A percentile compares a stretch with the other conserved stretches of the same genome.
Evolutionary conservation across 2,797 vertebrate genomes (phyloP).

Genomic region (Enteromius anoplus): DNA sequence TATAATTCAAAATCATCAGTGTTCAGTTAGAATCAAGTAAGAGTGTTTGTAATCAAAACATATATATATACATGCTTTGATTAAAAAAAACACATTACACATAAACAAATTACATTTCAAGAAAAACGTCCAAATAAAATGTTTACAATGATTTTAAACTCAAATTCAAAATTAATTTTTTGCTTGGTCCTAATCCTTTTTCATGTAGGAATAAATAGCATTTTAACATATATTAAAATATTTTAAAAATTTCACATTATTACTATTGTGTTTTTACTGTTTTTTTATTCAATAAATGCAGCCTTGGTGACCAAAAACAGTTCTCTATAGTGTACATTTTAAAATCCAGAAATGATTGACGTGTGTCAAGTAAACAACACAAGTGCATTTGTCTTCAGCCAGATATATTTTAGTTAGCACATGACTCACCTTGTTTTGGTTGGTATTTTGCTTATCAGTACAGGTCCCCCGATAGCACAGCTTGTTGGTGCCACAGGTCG

Average conservation of each 20-base stretch:
- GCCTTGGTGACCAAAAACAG: not conserved
- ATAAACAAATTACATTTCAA: too few species aligned
- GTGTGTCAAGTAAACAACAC: not conserved
- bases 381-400: not conserved
- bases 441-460: slow-evolving; percentile 77
- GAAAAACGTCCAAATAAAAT: too few species aligned
- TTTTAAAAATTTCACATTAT: not conserved
- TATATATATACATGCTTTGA: too few species aligned
- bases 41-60: too few species aligned
- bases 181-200: not conserved
- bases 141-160: not conserved
- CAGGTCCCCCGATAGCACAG: slow-evolving; percentile 89
- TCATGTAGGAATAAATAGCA: not conserved
- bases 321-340: not conserved
- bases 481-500: slow-evolving; percentile 84
- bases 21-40: too few species aligned
- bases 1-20: too few species aligned
- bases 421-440: slow-evolving; percentile 81
- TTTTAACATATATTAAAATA: not conserved
- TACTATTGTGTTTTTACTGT: not conserved
- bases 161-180: not conserved
- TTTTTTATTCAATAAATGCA: not conserved
- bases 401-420: not conserved
- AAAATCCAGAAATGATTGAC: not conserved
- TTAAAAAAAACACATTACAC: too few species aligned